Evolutionary conservation across 2,113 vertebrate species (phyloP), one percentile per base, ranked within the genome.

Genomic region (Cromileptes altivelis): DNA sequence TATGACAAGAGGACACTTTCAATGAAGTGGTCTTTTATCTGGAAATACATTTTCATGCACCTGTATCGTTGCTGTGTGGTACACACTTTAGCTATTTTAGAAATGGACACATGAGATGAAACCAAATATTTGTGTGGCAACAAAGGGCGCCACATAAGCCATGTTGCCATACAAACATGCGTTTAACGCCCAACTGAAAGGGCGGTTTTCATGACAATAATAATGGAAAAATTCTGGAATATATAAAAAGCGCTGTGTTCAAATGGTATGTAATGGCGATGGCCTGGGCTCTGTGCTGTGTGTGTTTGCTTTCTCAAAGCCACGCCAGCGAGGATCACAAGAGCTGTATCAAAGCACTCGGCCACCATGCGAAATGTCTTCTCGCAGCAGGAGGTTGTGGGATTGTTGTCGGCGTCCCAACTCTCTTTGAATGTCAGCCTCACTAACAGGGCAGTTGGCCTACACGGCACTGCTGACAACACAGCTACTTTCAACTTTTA

Each of bases 351-450:
- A 95, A 95, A 95, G 93, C 91, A 27, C 78, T 85, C 81, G 85
- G 92, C 88, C 92, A 90, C 93, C 94, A 89, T 88, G 89, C 78
- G 87, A 93, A 95, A 95, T 93, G 93, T 93, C 94, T 95, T 90
- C 89, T 92, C 92, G 62, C 93, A 91, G 94, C 92, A 70, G 93
- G 93, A 74, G 92, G 89, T 81, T 86, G 91, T 87, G 91, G 92
- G 91, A 94, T 94, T 94, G 92, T 93, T 92, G 94, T 92, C 88
- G 67, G 81, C 90, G 63, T 91, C 91, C 92, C 89, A 76, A 84
- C 88, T 92, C 85, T 83, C 94, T 95, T 95, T 95, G 92, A 95
- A 95, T 92, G 92, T 93, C 93, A 91, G 91, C 88, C 91, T 92
- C 90, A 85, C 92, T 94, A 95, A 94, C 93, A 93, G 92, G 91